A percentile compares a stretch with the other conserved stretches of the same genome.
These are phyloP conservation scores for Pogonus chalceus DNA, from an alignment of 1,140 invertebrate species.

Conservation along the genomic window DNA sequence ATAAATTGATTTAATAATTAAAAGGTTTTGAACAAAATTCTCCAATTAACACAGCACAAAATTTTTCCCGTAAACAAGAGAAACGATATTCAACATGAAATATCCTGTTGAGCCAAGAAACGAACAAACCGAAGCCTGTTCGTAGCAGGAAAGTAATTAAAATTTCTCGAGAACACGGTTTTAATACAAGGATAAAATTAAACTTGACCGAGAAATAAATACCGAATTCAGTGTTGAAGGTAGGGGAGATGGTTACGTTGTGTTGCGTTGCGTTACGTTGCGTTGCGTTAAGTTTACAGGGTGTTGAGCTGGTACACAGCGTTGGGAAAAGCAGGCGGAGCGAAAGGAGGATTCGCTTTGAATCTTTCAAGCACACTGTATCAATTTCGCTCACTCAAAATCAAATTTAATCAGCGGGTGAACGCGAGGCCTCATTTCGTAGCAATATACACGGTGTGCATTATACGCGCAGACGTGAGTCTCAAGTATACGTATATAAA, in stretches of 20 bases:
- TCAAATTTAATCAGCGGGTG: conserved; percentile 1
- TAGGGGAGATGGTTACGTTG: conserved; percentile 9
- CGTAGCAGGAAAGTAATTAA: conserved; percentile 29
- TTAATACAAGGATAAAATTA: conserved; percentile 26
- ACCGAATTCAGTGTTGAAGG: conserved; percentile 27
- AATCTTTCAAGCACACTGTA: conserved; percentile 1
- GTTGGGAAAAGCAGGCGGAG: neutral
- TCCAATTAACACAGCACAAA: neutral
- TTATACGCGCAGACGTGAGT: too few relatives aligned
- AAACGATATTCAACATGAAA: neutral
- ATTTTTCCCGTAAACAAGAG: neutral
- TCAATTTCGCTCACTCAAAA: neutral
- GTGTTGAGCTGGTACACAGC: neutral
- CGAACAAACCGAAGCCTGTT: neutral
- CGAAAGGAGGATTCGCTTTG: neutral
- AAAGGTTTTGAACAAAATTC: neutral
- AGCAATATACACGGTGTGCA: too few relatives aligned
- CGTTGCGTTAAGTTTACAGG: too few relatives aligned
- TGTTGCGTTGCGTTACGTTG: too few relatives aligned
- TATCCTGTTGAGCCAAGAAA: neutral
- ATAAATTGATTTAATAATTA: neutral
- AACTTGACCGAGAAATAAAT: conserved; percentile 27
- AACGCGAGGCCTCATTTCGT: neutral
- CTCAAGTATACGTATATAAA: too few relatives aligned
- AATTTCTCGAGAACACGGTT: conserved; percentile 28